phyloP scores from a whole-genome alignment of 1,140 invertebrate genomes.

The Hyposmocoma kahamanoa region DNA sequence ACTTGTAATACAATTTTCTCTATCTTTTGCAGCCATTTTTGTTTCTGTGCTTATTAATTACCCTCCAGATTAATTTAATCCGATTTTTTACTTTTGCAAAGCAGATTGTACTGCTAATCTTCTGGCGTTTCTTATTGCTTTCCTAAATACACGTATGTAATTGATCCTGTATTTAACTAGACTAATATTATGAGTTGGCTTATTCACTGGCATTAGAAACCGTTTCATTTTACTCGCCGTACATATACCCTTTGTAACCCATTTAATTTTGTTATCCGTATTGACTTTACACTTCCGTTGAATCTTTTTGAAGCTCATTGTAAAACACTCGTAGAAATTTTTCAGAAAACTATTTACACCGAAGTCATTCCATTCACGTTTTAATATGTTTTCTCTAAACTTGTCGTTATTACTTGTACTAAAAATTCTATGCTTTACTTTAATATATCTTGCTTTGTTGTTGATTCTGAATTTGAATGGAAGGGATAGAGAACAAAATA shows the following conservation, averaged over 20 bases:
- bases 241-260: conserved; percentile 9
- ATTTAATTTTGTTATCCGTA: not conserved
- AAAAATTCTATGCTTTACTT: not conserved
- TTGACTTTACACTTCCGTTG: not conserved
- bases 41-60: conserved; percentile 7
- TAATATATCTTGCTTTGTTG: not conserved
- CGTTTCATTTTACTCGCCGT: conserved; percentile 10
- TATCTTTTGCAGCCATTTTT: not conserved
- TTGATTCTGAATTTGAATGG: not conserved
- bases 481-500: not conserved
- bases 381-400: not conserved
- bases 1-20: conserved; percentile 5
- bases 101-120: conserved; percentile 1
- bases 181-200: not conserved
- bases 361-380: not conserved
- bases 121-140: conserved; percentile 5
- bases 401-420: not conserved
- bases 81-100: too few relatives aligned
- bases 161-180: not conserved
- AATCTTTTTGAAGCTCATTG: not conserved
- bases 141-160: conserved; percentile 9
- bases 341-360: conserved; percentile 1
- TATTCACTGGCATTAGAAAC: not conserved
- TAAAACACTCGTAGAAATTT: conserved; percentile 4
- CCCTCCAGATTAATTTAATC: conserved; percentile 9